phyloP scores from a whole-genome alignment of 2,888 invertebrate genomes.

The Uropetala carovei region DNA sequence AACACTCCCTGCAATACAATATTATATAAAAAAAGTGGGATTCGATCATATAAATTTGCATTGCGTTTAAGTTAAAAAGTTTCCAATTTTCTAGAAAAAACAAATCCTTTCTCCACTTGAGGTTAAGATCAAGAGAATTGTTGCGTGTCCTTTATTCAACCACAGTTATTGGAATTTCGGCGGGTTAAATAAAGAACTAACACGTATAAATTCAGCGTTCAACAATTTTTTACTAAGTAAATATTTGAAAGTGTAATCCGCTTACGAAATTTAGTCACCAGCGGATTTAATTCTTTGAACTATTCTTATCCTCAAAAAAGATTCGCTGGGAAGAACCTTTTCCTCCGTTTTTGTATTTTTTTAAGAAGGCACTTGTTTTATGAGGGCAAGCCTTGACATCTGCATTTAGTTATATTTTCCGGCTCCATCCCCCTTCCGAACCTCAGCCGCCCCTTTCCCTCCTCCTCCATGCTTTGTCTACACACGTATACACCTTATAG shows the following conservation, averaged over 20 bases:
- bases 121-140: too few species aligned
- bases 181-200: too few species aligned
- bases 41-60: too few species aligned
- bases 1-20: too few species aligned
- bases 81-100: too few species aligned
- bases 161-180: too few species aligned
- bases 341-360: slow-evolving; percentile 12
- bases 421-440: slow-evolving; percentile 21
- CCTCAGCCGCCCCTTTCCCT: neutral
- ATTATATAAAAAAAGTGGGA: too few species aligned
- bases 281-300: slow-evolving; percentile 30
- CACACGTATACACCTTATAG: slow-evolving; percentile 61
- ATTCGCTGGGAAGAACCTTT: neutral
- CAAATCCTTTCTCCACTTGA: too few species aligned
- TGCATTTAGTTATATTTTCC: slow-evolving; percentile 63
- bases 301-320: slow-evolving; percentile 10
- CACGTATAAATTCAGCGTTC: too few species aligned
- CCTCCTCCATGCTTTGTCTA: slow-evolving; percentile 50
- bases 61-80: too few species aligned
- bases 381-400: slow-evolving; percentile 63
- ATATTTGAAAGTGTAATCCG: slow-evolving; percentile 40
- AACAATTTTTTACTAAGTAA: neutral
- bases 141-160: too few species aligned
- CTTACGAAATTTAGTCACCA: slow-evolving; percentile 16
- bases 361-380: slow-evolving; percentile 62